Base-by-base conservation (phyloP, 64 coral and sea anemone species). In the Montipora foliosa region DNA sequence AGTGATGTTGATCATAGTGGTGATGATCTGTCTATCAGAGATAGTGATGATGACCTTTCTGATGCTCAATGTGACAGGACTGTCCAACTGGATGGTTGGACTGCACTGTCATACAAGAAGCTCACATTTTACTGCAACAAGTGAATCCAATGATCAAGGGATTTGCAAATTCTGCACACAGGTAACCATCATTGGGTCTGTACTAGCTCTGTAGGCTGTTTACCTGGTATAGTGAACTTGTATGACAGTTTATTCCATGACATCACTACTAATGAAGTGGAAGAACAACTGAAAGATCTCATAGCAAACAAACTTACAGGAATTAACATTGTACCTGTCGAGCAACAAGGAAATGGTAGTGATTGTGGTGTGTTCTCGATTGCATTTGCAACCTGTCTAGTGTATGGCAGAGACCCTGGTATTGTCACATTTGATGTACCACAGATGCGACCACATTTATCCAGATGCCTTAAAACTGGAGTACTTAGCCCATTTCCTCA, bases 201-300 rank as follows among this genome's bases (percentile, higher is more conserved):
- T 22, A 10, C 5, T 17, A 10, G 68, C 68, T 71, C 76, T 79
- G 76, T 79, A 25, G 5, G 76, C 14, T 79, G 76, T 79, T 79
- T 79, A 79, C 76, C 76, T 20, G 76, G 76, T 79, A 79, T 45
- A 79, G 76, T 79, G 29, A 79, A 79, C 76, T 79, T 79, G 76
- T 79, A 79, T 79, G 76, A 79, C 76, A 79, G 76, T 44, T 79
- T 79, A 79, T 79, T 71, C 68, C 68, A 71, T 71, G 68, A 71
- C 68, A 71, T 71, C 68, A 17, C 19, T 71, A 14, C 68, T 71
- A 71, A 71, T 71, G 68, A 71, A 71, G 68, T 71, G 68, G 68
- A 71, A 71, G 68, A 71, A 71, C 68, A 71, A 71, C 68, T 71
- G 68, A 71, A 71, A 71, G 68, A 71, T 71, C 14, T 71, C 68